Evolutionary conservation across 2,888 invertebrate species (phyloP).

Genomic region (Hirtodrosophila duncani): DNA sequence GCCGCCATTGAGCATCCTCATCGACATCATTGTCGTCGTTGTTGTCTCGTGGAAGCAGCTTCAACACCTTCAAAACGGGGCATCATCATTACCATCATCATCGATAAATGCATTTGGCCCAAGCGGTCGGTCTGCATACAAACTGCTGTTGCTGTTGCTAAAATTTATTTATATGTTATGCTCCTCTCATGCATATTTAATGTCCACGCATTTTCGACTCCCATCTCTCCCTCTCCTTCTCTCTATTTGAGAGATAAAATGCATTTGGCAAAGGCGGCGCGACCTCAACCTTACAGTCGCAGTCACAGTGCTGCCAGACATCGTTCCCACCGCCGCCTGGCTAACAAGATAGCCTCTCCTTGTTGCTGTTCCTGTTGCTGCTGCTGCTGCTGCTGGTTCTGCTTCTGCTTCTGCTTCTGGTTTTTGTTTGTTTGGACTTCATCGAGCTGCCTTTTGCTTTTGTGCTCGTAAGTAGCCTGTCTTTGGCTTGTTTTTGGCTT

Average conservation of each 20-base stretch:
- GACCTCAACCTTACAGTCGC: conserved; percentile 33
- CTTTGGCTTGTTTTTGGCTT: conserved; percentile 54
- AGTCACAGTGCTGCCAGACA: no score
- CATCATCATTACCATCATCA: conserved; percentile 67
- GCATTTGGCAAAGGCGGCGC: conserved; percentile 47
- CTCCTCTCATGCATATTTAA: conserved; percentile 71
- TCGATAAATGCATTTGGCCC: conserved; percentile 72
- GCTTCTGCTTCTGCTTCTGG: conserved; percentile 48
- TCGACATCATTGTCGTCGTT: no score
- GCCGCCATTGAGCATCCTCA: no score
- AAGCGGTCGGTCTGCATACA: conserved; percentile 60
- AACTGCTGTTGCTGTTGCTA: conserved; percentile 70
- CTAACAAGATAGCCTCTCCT: no score
- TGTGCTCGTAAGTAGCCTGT: conserved; percentile 47
- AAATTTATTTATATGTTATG: conserved; percentile 74
- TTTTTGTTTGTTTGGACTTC: conserved; percentile 16
- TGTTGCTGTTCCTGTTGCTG: conserved; percentile 9
- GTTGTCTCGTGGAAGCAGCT: conserved; percentile 51
- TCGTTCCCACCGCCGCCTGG: no score
- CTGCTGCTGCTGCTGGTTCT: conserved; percentile 21
- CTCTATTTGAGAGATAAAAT: conserved; percentile 47
- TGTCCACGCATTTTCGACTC: conserved; percentile 65
- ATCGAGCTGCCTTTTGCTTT: conserved; percentile 15
- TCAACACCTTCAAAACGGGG: conserved; percentile 63
- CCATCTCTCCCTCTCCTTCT: no score